phyloP scores from a whole-genome alignment of 2,888 invertebrate genomes.

The Synanthedon formicaeformis region DNA sequence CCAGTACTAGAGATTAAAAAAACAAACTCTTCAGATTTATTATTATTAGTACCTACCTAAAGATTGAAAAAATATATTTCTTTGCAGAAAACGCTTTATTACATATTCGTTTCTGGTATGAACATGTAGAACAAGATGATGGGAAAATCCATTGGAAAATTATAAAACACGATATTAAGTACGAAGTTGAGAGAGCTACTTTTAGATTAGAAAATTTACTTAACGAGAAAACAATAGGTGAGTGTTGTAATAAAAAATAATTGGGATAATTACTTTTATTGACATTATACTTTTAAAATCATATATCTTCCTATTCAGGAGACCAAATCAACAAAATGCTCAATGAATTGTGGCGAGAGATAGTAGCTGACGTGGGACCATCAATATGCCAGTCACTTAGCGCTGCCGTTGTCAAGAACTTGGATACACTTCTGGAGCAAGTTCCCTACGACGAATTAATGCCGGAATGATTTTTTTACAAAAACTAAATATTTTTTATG shows the following conservation, averaged over 20 bases:
- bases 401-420: slow-evolving; percentile 35
- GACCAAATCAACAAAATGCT: slow-evolving; percentile 43
- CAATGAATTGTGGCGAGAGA: slow-evolving; percentile 45
- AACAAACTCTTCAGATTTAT: too few relatives aligned
- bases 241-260: slow-evolving; percentile 3
- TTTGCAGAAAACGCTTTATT: slow-evolving; percentile 37
- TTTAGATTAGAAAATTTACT: slow-evolving; percentile 43
- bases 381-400: slow-evolving; percentile 33
- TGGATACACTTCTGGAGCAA: slow-evolving; percentile 34
- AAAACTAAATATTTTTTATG: background rate
- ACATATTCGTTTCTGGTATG: slow-evolving; percentile 42
- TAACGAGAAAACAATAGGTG: slow-evolving; percentile 42
- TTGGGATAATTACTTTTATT: too few relatives aligned
- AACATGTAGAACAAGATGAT: slow-evolving; percentile 30
- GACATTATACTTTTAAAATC: too few relatives aligned
- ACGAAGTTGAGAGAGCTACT: slow-evolving; percentile 38
- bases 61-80: background rate
- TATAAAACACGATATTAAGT: slow-evolving; percentile 40
- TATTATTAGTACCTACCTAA: too few relatives aligned
- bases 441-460: slow-evolving; percentile 42
- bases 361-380: slow-evolving; percentile 42
- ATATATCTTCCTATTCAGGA: slow-evolving; percentile 20
- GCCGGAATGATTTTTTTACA: slow-evolving; percentile 22
- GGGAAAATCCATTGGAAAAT: slow-evolving; percentile 48
- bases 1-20: too few relatives aligned